Percentiles rank a stretch among this genome's conserved stretches.
These are phyloP conservation scores for Acronicta aceris DNA, from an alignment of 2,888 invertebrate genomes.

Conservation along the genomic window DNA sequence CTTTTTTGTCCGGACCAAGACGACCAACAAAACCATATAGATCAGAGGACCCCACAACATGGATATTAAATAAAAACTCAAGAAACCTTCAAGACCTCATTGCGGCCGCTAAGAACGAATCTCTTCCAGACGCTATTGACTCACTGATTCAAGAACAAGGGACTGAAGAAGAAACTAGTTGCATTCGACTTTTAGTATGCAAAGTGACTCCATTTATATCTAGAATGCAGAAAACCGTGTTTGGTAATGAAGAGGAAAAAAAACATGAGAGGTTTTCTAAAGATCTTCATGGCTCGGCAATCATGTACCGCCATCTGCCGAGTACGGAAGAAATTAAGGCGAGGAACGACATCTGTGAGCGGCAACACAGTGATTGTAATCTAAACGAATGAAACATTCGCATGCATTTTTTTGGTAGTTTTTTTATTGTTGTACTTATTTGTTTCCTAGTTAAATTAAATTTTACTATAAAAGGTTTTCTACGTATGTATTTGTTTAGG, in stretches of 20 bases:
- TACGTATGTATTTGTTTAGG: no score
- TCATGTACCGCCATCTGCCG: constrained; percentile 91
- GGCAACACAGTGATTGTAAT: constrained; percentile 86
- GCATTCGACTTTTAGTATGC: constrained; percentile 92
- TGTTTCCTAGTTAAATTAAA: not conserved
- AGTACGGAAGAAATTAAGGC: constrained; percentile 88
- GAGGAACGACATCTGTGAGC: constrained; percentile 91
- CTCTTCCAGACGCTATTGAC: constrained; percentile 90
- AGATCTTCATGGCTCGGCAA: constrained; percentile 72
- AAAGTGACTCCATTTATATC: constrained; percentile 93
- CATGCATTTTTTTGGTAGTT: constrained; percentile 11
- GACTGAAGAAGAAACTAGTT: constrained; percentile 90
- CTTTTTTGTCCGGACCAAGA: constrained; percentile 82
- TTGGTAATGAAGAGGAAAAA: constrained; percentile 77
- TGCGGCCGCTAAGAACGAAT: constrained; percentile 89
- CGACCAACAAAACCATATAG: constrained; percentile 66
- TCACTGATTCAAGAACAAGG: constrained; percentile 88
- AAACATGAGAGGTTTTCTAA: constrained; percentile 64
- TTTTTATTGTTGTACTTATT: constrained; percentile 2
- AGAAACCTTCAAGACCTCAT: constrained; percentile 88
- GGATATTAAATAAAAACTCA: constrained; percentile 91
- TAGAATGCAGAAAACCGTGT: constrained; percentile 92
- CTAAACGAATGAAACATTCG: constrained; percentile 70
- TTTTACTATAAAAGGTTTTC: no score
- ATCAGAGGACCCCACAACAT: constrained; percentile 78